phyloP scores from a whole-genome alignment of 2,797 vertebrate genomes.

The Diplodus puntazzo region DNA sequence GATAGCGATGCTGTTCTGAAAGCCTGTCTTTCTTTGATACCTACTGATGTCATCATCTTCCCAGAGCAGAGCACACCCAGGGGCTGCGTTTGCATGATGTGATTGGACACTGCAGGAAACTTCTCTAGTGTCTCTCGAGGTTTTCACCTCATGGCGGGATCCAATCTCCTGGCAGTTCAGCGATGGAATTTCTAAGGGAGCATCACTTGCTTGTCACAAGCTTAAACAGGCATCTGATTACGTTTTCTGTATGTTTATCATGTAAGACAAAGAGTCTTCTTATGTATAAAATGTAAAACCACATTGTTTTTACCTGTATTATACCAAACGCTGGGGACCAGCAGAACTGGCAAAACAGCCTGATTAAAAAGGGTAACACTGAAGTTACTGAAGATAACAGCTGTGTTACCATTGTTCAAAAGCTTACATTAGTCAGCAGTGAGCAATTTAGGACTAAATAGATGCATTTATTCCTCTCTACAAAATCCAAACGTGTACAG shows the following conservation, averaged over 20 bases:
- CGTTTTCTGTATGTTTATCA: constrained; percentile 1
- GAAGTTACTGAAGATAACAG: neutral
- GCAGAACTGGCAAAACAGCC: too few relatives aligned
- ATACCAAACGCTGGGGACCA: neutral
- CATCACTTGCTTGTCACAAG: neutral
- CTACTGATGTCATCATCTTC: constrained; percentile 20
- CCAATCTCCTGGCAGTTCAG: constrained; percentile 5
- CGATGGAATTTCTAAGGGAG: constrained; percentile 4
- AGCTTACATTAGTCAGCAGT: neutral
- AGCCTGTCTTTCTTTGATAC: constrained; percentile 12
- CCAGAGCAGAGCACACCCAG: constrained; percentile 9
- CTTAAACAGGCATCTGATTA: neutral
- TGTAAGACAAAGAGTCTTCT: neutral
- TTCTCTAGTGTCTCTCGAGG: constrained; percentile 29
- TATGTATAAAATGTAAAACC: neutral
- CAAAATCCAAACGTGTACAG: neutral
- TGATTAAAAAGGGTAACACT: neutral
- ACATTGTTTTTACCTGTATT: neutral
- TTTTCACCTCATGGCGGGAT: constrained; percentile 19
- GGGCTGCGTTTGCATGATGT: constrained; percentile 29
- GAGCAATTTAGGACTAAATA: neutral
- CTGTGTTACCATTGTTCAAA: neutral
- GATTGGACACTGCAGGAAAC: constrained; percentile 47
- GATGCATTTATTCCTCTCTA: neutral
- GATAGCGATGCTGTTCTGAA: neutral